These are phyloP conservation scores for Horisme vitalbata DNA, from an alignment of 2,888 invertebrate species.

Conservation along the genomic window DNA sequence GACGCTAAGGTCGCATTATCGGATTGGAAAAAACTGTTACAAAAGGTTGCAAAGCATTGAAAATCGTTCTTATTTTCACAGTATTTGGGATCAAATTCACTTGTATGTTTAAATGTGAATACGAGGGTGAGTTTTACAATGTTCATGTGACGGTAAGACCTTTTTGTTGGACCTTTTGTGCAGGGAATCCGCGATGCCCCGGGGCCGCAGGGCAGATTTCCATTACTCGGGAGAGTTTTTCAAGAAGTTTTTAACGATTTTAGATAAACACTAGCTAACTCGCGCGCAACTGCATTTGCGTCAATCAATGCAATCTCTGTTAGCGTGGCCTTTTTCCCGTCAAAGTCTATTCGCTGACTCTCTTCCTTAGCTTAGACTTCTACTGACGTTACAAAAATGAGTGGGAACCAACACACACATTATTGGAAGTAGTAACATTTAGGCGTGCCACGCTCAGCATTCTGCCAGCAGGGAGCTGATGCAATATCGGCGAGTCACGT, in stretches of 20 bases:
- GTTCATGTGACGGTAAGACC: slow-evolving; percentile 80
- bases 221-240: slow-evolving; percentile 78
- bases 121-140: slow-evolving; percentile 77
- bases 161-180: slow-evolving; percentile 81
- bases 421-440: background rate
- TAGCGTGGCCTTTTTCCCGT: too few relatives aligned
- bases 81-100: slow-evolving; percentile 55
- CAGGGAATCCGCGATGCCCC: slow-evolving; percentile 74
- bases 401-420: too few relatives aligned
- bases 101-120: slow-evolving; percentile 54
- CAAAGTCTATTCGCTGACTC: too few relatives aligned
- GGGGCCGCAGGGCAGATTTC: slow-evolving; percentile 73
- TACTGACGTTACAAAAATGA: too few relatives aligned
- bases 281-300: too few relatives aligned
- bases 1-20: slow-evolving; percentile 81
- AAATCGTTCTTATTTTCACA: slow-evolving; percentile 51
- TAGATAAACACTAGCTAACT: slow-evolving; percentile 39
- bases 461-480: slow-evolving; percentile 41
- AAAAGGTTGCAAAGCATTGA: slow-evolving; percentile 49
- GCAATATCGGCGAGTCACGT: slow-evolving; percentile 63
- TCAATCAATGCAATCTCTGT: too few relatives aligned
- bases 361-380: too few relatives aligned
- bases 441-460: slow-evolving; percentile 1
- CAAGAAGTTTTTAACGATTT: slow-evolving; percentile 61
- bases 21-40: slow-evolving; percentile 81